Evolutionary conservation across 2,797 vertebrate species (phyloP).

Genomic region (Lutjanus campechanus): DNA sequence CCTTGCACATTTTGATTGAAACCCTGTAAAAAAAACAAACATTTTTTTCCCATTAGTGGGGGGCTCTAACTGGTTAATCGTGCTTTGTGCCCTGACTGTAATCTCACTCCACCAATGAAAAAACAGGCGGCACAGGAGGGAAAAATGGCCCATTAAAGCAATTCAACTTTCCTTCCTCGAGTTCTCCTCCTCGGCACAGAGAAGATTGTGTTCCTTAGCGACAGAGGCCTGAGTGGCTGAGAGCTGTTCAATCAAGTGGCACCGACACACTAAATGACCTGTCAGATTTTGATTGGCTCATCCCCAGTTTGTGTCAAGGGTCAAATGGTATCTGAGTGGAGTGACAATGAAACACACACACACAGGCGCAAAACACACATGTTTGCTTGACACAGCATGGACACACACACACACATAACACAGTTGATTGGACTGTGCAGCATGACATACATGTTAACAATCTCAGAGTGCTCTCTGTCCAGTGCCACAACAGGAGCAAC

Average conservation of each 20-base stretch:
- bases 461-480: not conserved
- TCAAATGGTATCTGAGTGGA: conserved; percentile 50
- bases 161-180: not conserved
- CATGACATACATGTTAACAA: not conserved
- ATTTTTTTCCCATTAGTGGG: no score
- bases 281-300: conserved; percentile 65
- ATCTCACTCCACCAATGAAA: not conserved
- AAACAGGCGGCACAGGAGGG: not conserved
- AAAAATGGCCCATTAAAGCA: conserved; percentile 26
- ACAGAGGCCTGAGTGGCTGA: conserved; percentile 40
- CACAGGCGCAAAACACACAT: not conserved
- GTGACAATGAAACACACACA: conserved; percentile 12
- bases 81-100: not conserved
- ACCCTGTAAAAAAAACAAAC: not conserved
- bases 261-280: conserved; percentile 71
- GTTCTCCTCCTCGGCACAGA: not conserved
- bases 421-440: not conserved
- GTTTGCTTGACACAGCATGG: not conserved
- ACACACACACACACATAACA: not conserved
- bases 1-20: not conserved
- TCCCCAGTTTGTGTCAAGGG: conserved; percentile 48
- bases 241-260: conserved; percentile 49
- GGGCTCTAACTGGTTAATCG: not conserved
- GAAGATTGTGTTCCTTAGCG: conserved; percentile 27
- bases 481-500: not conserved